Base-by-base conservation (phyloP, 2,888 invertebrate species). In the Sinohyriopsis cumingii region DNA sequence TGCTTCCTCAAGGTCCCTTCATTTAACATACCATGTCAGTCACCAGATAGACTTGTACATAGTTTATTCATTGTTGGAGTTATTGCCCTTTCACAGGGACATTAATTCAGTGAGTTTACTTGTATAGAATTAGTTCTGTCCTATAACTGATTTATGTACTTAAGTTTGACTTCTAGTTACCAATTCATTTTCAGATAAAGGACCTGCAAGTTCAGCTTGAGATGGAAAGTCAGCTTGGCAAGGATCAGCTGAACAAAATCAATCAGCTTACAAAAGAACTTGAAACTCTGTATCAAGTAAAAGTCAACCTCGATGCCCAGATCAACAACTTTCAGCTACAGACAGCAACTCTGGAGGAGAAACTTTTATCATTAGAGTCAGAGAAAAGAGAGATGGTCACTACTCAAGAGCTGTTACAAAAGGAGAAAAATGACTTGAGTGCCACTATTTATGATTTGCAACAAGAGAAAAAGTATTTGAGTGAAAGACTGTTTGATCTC, bases 171-270 rank as follows among this genome's bases (percentile, higher is more conserved):
- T 45, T 45, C 2, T 45, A 12, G 45, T 45, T 45, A 45, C 19
- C 12, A 7, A n/a, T 33, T 20, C 33, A 63, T 9, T 61, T 65
- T 28, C 67, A 76, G 76, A 54, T 73, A 18, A 61, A 62, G 18
- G 68, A 68, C 19, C 57, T 77, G 15, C 55, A 63, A n/a, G 19
- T 22, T 24, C 25, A 59, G 20, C 54, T 75, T 61, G 24, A 60
- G 20, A 54, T 25, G 19, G 68, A 75, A 56, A 25, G 63, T 33
- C 60, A 56, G 20, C 22, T 65, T 18, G 68, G 68, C n/a, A 78
- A 78, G 54, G 28, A 67, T 18, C 73, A 74, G 45, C 76, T 76
- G 61, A 70, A 76, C 5, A 71, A 76, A 57, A 68, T 76, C 20
- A 76, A 76, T 24, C 28, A 67, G 20, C 19, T 78, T 18, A 71